Percentiles rank a stretch among this genome's conserved stretches.
These are phyloP conservation scores for Arctocebus calabarensis DNA, from an alignment of 2,797 vertebrate species.

Conservation along the genomic window DNA sequence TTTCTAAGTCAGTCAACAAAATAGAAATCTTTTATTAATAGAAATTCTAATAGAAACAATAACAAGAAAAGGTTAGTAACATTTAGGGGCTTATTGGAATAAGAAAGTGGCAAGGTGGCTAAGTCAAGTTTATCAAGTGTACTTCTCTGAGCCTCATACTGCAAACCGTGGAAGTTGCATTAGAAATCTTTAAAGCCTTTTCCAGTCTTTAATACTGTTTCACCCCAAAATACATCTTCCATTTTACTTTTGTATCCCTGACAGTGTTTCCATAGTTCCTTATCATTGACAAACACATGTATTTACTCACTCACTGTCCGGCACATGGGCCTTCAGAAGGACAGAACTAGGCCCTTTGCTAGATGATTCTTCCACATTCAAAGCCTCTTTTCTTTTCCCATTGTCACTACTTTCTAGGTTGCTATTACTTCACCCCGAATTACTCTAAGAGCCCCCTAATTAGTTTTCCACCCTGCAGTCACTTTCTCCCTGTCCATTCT, in stretches of 20 bases:
- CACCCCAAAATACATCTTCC: not conserved
- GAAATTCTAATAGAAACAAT: slow-evolving; percentile 28
- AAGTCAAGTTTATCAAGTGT: not conserved
- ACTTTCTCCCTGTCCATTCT: not conserved
- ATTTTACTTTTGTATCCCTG: not conserved
- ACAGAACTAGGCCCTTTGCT: not conserved
- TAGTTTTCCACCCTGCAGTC: not conserved
- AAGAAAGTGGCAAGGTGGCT: not conserved
- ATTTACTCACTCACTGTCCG: not conserved
- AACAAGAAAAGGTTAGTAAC: not conserved
- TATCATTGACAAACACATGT: not conserved
- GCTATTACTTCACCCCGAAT: not conserved
- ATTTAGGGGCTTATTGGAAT: slow-evolving; percentile 1
- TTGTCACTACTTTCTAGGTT: not conserved
- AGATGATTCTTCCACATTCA: not conserved
- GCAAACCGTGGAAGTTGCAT: not conserved
- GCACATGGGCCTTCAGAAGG: not conserved
- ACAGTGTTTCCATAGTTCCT: not conserved
- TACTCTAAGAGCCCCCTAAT: not conserved
- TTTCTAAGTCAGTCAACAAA: slow-evolving; percentile 41
- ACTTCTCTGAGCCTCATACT: not conserved
- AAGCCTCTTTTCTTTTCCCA: not conserved
- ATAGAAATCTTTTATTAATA: slow-evolving; percentile 24
- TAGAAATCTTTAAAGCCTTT: not conserved
- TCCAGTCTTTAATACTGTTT: not conserved